A percentile compares a stretch with the other conserved stretches of the same genome.
Conservation (phyloP, 2,888 invertebrate genomes). For the Pseudeuparius sepicola region DNA sequence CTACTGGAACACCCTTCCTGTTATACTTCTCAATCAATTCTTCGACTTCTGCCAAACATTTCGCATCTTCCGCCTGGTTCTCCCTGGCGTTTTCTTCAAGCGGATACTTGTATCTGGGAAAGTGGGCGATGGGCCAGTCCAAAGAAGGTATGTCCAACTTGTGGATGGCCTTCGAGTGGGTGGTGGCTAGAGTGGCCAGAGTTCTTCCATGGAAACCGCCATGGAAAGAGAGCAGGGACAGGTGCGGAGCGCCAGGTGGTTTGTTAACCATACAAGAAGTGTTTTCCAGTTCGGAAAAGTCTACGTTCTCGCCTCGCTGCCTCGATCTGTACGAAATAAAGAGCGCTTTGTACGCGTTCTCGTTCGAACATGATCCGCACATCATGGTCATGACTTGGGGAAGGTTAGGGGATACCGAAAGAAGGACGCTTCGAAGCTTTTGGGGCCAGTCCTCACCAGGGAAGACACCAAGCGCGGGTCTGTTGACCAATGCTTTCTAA, state of each 20-base stretch:
- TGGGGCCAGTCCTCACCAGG: slow-evolving; percentile 83
- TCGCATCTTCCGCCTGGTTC: slow-evolving; percentile 76
- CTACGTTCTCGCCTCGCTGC: slow-evolving; percentile 58
- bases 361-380: slow-evolving; percentile 96
- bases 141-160: slow-evolving; percentile 91
- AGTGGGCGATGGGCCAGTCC: slow-evolving; percentile 91
- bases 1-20: slow-evolving; percentile 68
- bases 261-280: slow-evolving; percentile 76
- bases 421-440: slow-evolving; percentile 60
- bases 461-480: slow-evolving; percentile 91
- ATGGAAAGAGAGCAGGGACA: slow-evolving; percentile 77
- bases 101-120: slow-evolving; percentile 89
- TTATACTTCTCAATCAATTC: slow-evolving; percentile 63
- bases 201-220: slow-evolving; percentile 95
- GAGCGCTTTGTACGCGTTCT: slow-evolving; percentile 91
- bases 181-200: slow-evolving; percentile 72
- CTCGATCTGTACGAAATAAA: slow-evolving; percentile 78
- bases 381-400: slow-evolving; percentile 87
- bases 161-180: slow-evolving; percentile 93
- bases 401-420: slow-evolving; percentile 55
- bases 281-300: slow-evolving; percentile 58
- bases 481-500: slow-evolving; percentile 72
- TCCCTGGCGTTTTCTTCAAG: slow-evolving; percentile 66
- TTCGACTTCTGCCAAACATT: slow-evolving; percentile 56
- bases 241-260: slow-evolving; percentile 75